Evolutionary conservation across 2,113 vertebrate species (phyloP).

Genomic region (Orientallactaga bullata): DNA sequence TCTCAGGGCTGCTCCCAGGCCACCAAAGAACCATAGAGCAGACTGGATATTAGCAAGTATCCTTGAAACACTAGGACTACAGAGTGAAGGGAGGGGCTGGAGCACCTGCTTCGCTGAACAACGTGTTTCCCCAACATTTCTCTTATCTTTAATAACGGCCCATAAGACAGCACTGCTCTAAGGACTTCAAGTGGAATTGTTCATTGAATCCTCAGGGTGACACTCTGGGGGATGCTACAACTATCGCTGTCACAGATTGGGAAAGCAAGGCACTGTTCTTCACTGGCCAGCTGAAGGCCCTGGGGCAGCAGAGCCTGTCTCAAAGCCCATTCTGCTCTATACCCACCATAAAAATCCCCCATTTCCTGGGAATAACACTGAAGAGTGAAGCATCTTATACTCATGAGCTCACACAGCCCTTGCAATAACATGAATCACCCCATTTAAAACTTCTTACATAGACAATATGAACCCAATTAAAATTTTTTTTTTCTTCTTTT

Average conservation of each 20-base stretch:
- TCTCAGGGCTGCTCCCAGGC: background rate
- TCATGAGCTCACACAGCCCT: background rate
- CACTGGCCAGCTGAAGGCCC: background rate
- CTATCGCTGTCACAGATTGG: background rate
- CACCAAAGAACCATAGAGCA: background rate
- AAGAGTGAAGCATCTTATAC: background rate
- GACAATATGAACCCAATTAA: background rate
- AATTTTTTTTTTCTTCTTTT: background rate
- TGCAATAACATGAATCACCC: background rate
- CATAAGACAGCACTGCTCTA: background rate
- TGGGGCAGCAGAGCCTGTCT: background rate
- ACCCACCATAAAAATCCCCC: background rate
- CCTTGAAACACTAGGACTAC: background rate
- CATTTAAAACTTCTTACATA: background rate
- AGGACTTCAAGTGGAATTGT: background rate
- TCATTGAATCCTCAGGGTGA: background rate
- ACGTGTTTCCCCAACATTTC: background rate
- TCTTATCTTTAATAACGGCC: background rate
- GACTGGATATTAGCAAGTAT: background rate
- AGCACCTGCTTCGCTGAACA: background rate
- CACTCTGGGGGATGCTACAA: fast-evolving
- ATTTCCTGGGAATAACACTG: background rate
- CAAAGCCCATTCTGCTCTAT: background rate
- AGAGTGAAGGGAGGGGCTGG: background rate
- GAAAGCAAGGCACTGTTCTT: background rate